Evolutionary conservation across 2,888 invertebrate genomes (phyloP).

Genomic region (Tethea ocularis): DNA sequence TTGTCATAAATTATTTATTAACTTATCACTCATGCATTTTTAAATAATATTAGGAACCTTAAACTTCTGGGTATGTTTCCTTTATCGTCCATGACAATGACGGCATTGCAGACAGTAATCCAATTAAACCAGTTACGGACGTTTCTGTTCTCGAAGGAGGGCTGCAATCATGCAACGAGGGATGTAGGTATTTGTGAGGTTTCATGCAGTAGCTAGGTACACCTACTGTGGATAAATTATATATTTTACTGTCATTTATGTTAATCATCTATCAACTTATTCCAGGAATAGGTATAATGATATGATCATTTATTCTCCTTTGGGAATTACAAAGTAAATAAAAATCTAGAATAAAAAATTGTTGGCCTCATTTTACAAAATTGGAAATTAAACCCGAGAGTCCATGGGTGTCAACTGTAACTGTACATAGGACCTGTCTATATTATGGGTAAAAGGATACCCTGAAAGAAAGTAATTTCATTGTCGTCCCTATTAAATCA

Average conservation of each 20-base stretch:
- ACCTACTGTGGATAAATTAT: conserved; percentile 31
- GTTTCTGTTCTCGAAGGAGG: conserved; percentile 51
- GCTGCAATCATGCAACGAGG: conserved; percentile 22
- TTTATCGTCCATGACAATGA: conserved; percentile 36
- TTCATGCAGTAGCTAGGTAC: conserved; percentile 41
- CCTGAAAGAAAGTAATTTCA: conserved; percentile 19
- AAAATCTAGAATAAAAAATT: too few relatives aligned
- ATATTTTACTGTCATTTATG: background rate
- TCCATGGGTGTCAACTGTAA: too few relatives aligned
- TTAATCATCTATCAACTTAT: background rate
- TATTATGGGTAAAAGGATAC: too few relatives aligned
- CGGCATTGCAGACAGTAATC: conserved; percentile 58
- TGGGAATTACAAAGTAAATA: too few relatives aligned
- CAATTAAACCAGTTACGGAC: conserved; percentile 63
- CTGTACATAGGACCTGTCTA: background rate
- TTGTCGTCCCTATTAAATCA: conserved; percentile 37
- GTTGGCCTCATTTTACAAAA: too few relatives aligned
- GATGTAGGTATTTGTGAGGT: conserved; percentile 57
- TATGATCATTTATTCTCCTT: too few relatives aligned
- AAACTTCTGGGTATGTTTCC: conserved; percentile 32
- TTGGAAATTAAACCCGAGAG: too few relatives aligned
- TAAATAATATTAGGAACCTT: background rate
- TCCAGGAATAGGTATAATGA: background rate
- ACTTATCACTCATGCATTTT: background rate
- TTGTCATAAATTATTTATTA: background rate